phyloP scores from a whole-genome alignment of 2,797 vertebrate genomes.

The Squalus acanthias region DNA sequence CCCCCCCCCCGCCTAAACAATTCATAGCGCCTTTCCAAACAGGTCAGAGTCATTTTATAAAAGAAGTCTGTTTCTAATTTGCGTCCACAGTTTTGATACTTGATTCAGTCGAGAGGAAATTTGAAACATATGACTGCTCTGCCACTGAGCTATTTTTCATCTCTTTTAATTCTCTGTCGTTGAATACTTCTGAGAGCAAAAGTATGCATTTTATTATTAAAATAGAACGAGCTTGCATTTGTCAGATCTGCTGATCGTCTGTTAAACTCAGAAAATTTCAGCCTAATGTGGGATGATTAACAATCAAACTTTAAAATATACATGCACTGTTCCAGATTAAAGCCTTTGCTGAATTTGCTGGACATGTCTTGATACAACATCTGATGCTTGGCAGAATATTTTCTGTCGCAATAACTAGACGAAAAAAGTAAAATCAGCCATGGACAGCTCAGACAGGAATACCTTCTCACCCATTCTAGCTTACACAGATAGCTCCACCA shows the following conservation, averaged over 20 bases:
- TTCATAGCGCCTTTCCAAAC: neutral
- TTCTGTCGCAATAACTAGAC: neutral
- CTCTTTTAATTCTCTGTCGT: conserved; percentile 18
- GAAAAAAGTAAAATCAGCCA: neutral
- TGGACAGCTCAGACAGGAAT: neutral
- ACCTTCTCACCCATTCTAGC: neutral
- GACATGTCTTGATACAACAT: neutral
- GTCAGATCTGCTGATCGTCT: neutral
- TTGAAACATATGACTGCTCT: conserved; percentile 24
- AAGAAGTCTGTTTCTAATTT: conserved; percentile 34
- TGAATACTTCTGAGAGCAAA: neutral
- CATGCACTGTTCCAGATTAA: neutral
- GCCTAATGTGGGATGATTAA: neutral
- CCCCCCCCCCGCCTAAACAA: neutral
- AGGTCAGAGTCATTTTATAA: conserved; percentile 26
- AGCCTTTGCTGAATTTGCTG: neutral
- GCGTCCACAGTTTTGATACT: conserved; percentile 7
- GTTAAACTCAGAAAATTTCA: neutral
- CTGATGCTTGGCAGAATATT: neutral
- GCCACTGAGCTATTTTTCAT: conserved; percentile 36
- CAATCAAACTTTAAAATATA: neutral
- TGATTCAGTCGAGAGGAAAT: conserved; percentile 30
- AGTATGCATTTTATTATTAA: conserved; percentile 11
- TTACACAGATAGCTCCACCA: neutral
- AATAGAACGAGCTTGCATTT: neutral